Percentiles rank a stretch among this genome's conserved stretches.
These are phyloP conservation scores for Cepaea hortensis DNA, from an alignment of 2,888 invertebrate species.

Conservation along the genomic window DNA sequence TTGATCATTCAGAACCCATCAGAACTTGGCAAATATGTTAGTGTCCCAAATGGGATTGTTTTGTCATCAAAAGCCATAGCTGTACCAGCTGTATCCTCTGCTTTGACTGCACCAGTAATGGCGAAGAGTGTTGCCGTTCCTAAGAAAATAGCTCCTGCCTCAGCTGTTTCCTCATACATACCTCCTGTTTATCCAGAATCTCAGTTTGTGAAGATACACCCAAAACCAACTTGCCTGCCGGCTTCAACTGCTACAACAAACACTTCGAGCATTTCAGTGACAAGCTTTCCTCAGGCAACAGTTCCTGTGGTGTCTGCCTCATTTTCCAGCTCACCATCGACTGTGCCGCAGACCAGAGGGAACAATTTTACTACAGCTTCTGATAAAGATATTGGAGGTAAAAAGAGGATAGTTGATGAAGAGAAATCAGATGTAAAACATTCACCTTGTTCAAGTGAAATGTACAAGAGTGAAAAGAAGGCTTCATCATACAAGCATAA, in stretches of 20 bases:
- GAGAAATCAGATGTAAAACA: neutral
- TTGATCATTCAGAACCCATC: slow-evolving; percentile 20
- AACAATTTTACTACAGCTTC: neutral
- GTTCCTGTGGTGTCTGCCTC: neutral
- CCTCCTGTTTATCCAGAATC: neutral
- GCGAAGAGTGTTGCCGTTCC: neutral
- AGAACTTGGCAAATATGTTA: slow-evolving; percentile 22
- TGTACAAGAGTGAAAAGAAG: neutral
- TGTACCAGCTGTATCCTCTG: slow-evolving; percentile 4
- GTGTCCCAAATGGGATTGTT: slow-evolving; percentile 15
- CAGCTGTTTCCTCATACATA: neutral
- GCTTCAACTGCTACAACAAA: neutral
- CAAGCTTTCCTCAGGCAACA: neutral
- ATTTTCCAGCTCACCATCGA: neutral
- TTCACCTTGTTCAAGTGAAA: neutral
- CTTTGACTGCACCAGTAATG: neutral
- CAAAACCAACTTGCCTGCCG: neutral
- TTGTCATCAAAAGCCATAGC: slow-evolving; percentile 8
- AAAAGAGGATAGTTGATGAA: too few species aligned
- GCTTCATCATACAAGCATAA: neutral
- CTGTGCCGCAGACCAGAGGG: neutral
- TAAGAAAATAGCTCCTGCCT: neutral
- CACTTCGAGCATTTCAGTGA: neutral
- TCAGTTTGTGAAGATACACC: neutral
- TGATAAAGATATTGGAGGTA: neutral